Conservation (phyloP, 2,797 vertebrate genomes). For the Phataginus tricuspis region DNA sequence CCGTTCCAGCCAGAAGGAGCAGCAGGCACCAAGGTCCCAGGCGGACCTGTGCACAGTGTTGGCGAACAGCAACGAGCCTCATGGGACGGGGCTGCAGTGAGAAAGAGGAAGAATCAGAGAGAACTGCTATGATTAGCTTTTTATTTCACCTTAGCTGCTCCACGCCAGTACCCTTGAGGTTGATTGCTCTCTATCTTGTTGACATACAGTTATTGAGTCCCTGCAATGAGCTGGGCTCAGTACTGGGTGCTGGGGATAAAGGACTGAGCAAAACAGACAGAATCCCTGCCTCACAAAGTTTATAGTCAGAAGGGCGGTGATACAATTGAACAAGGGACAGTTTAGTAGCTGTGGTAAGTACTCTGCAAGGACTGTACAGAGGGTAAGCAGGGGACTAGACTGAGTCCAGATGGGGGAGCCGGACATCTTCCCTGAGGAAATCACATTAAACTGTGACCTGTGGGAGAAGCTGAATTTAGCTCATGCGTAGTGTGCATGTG, state of each 20-base stretch:
- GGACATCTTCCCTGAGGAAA: constrained; percentile 53
- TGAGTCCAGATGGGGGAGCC: not conserved
- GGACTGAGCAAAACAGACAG: not conserved
- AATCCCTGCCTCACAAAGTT: not conserved
- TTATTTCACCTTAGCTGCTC: not conserved
- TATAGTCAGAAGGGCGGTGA: not conserved
- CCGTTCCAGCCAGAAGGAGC: not conserved
- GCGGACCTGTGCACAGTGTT: not conserved
- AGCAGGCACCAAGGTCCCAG: not conserved
- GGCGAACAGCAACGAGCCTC: not conserved
- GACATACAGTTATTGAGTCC: not conserved
- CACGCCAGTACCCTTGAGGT: not conserved
- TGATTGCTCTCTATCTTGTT: not conserved
- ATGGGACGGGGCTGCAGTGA: not conserved
- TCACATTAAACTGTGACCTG: constrained; percentile 41
- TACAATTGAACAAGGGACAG: not conserved
- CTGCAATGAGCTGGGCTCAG: not conserved
- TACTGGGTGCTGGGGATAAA: not conserved
- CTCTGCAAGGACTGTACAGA: not conserved
- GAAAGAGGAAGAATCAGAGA: not conserved
- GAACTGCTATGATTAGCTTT: not conserved
- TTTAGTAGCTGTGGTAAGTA: not conserved
- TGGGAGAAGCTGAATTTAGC: constrained; percentile 35
- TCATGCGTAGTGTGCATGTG: not conserved
- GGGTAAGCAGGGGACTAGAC: not conserved